Conservation (phyloP, 2,888 invertebrate genomes). For the Drosophila mettleri region DNA sequence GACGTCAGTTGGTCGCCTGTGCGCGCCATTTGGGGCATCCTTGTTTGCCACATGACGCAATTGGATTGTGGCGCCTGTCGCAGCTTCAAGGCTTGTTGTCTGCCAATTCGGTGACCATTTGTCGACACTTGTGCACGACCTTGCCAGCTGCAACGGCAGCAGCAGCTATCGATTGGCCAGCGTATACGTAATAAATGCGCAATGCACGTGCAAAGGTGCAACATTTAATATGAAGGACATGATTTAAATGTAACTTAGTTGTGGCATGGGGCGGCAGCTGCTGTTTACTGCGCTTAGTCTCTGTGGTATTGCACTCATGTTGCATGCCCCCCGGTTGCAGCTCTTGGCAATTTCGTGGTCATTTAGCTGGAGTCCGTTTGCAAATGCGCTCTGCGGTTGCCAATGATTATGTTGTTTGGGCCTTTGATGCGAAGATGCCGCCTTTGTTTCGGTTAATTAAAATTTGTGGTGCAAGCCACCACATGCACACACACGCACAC, state of each 20-base stretch:
- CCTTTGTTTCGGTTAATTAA: conserved; percentile 79
- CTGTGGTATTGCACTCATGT: conserved; percentile 20
- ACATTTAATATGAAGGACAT: background rate
- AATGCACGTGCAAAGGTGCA: conserved; percentile 10
- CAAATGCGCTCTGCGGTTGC: conserved; percentile 33
- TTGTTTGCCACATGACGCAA: conserved; percentile 40
- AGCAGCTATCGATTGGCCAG: conserved; percentile 62
- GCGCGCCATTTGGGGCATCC: conserved; percentile 10
- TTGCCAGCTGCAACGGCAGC: conserved; percentile 21
- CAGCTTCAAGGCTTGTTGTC: conserved; percentile 48
- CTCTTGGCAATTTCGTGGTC: conserved; percentile 70
- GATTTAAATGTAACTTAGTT: background rate
- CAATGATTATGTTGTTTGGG: conserved; percentile 62
- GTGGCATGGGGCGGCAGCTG: background rate
- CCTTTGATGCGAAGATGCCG: conserved; percentile 64
- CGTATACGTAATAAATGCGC: conserved; percentile 57
- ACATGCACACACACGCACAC: background rate
- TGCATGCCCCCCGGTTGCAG: background rate
- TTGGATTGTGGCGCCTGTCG: conserved; percentile 39
- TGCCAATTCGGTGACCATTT: conserved; percentile 62
- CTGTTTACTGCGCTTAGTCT: conserved; percentile 16
- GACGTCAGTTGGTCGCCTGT: conserved; percentile 26
- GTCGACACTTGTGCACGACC: conserved; percentile 35
- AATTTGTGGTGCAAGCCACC: conserved; percentile 66
- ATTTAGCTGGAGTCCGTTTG: conserved; percentile 52